Percentiles rank a stretch among this genome's conserved stretches.
phyloP scores from a whole-genome alignment of 2,113 vertebrate genomes.

The Romanogobio albipinnatus region DNA sequence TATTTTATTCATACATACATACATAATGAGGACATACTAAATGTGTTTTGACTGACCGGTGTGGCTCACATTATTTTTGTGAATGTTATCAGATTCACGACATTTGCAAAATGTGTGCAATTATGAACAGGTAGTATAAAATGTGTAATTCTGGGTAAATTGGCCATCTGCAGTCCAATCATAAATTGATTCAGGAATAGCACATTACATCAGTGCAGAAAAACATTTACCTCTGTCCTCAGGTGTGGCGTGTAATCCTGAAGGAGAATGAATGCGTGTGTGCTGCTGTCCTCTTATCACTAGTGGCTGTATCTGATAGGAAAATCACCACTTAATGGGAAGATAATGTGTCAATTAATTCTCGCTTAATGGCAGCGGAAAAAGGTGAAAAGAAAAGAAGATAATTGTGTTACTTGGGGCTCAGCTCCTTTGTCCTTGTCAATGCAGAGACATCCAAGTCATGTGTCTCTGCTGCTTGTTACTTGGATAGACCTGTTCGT shows the following conservation, averaged over 20 bases:
- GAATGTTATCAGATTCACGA: too few relatives aligned
- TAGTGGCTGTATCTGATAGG: constrained; percentile 42
- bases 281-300: constrained; percentile 27
- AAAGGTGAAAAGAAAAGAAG: constrained; percentile 35
- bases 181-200: constrained; percentile 10
- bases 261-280: not conserved
- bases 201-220: not conserved
- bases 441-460: not conserved
- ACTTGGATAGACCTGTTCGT: not conserved
- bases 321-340: constrained; percentile 45
- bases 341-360: constrained; percentile 54
- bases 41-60: not conserved
- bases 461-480: constrained; percentile 5
- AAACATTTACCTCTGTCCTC: not conserved
- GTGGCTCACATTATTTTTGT: not conserved
- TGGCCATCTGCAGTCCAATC: not conserved
- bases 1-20: not conserved
- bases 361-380: not conserved
- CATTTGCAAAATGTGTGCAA: not conserved
- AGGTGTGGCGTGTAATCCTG: not conserved
- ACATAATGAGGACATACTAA: not conserved
- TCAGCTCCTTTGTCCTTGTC: constrained; percentile 24
- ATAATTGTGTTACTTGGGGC: constrained; percentile 36
- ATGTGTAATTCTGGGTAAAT: not conserved
- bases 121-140: not conserved